These are phyloP conservation scores for Leuciscus idus DNA, from an alignment of 2,113 vertebrate genomes.

Conservation along the genomic window DNA sequence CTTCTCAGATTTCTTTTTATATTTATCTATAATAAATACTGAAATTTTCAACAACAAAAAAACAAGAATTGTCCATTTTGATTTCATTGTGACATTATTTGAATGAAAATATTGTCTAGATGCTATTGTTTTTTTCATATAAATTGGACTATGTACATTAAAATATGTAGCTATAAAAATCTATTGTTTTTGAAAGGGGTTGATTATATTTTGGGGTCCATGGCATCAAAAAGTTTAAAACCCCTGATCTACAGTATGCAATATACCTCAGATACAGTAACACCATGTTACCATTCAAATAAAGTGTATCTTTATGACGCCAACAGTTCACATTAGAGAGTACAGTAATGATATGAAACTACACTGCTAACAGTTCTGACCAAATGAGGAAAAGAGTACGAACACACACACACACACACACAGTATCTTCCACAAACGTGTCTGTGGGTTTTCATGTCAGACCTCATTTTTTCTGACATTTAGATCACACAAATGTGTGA, in stretches of 20 bases:
- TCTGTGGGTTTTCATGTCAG: slow-evolving; percentile 1
- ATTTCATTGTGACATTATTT: background rate
- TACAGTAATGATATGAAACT: slow-evolving; percentile 35
- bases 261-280: background rate
- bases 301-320: background rate
- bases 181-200: background rate
- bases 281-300: background rate
- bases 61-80: too few relatives aligned
- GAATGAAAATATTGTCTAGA: background rate
- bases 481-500: slow-evolving; percentile 4
- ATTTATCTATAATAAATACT: too few relatives aligned
- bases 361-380: slow-evolving; percentile 18
- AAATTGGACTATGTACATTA: too few relatives aligned
- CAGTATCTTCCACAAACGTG: background rate
- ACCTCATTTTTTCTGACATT: slow-evolving; percentile 8
- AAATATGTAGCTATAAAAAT: too few relatives aligned
- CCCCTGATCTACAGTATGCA: background rate
- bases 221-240: background rate
- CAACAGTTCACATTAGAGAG: background rate
- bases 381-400: slow-evolving; percentile 26
- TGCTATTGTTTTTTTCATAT: background rate
- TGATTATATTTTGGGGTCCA: background rate
- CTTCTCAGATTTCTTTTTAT: too few relatives aligned
- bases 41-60: too few relatives aligned
- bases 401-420: background rate